Percentiles rank a stretch among this genome's conserved stretches.
Conservation (phyloP, 2,888 invertebrate species). For the Rhogogaster chlorosoma region DNA sequence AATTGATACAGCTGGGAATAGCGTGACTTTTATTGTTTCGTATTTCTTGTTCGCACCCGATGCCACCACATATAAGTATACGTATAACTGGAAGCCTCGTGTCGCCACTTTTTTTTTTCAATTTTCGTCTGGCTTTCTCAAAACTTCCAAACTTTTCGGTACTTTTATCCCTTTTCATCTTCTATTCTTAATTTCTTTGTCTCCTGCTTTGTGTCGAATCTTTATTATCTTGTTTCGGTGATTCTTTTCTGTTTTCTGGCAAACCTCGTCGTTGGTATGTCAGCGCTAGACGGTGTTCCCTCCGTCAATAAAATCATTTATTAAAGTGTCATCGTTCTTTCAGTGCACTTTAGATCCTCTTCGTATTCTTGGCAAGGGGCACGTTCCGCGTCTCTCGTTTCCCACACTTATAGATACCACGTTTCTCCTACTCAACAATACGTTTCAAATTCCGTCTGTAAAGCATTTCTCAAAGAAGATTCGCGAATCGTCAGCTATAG, state of each 20-base stretch:
- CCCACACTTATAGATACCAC: not conserved
- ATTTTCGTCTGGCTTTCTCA: not conserved
- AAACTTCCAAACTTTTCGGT: not conserved
- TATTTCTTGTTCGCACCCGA: not conserved
- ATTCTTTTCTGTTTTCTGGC: not conserved
- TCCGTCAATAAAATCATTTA: not conserved
- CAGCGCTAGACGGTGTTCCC: not conserved
- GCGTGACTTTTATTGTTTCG: not conserved
- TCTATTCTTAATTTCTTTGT: not conserved
- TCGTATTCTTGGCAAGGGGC: not conserved
- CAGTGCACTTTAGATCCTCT: not conserved
- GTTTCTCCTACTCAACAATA: not conserved
- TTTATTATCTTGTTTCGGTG: not conserved
- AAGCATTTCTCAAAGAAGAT: not conserved
- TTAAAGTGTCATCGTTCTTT: not conserved
- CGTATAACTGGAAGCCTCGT: not conserved
- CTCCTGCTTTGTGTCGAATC: not conserved
- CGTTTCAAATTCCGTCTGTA: not conserved
- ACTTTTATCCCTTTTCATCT: not conserved
- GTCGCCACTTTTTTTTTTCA: conserved; percentile 5
- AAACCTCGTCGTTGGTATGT: not conserved
- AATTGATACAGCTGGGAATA: not conserved
- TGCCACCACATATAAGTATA: not conserved
- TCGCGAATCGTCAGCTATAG: not conserved
- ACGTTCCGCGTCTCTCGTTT: conserved; percentile 19